Percentiles rank a stretch among this genome's conserved stretches.
phyloP scores from a whole-genome alignment of 2,888 invertebrate species.

The Steinernema hermaphroditum region DNA sequence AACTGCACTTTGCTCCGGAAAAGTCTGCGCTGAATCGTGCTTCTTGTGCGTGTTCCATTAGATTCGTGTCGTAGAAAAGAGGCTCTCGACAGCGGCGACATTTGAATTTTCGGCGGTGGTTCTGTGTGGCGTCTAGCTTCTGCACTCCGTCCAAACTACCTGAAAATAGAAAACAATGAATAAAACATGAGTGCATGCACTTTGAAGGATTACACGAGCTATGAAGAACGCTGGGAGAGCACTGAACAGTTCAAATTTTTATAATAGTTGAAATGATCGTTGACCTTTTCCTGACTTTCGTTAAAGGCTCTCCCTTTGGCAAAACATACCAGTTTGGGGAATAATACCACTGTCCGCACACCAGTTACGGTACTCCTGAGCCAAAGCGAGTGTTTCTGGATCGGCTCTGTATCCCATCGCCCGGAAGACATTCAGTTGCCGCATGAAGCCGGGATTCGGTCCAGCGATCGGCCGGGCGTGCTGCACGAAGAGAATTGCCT shows the following conservation, averaged over 20 bases:
- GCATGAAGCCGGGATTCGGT: conserved; percentile 44
- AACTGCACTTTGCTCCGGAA: conserved; percentile 38
- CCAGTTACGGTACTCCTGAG: conserved; percentile 36
- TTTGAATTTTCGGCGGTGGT: conserved; percentile 35
- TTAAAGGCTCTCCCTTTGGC: no score
- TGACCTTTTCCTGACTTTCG: no score
- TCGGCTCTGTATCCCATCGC: conserved; percentile 45
- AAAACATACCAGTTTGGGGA: conserved; percentile 11
- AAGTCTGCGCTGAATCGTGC: not conserved
- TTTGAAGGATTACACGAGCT: no score
- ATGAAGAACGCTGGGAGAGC: no score
- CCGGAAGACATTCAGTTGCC: conserved; percentile 46
- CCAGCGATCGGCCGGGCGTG: conserved; percentile 46
- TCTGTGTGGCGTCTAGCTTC: not conserved
- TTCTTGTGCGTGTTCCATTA: conserved; percentile 43
- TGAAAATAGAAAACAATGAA: not conserved
- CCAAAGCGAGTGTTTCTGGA: conserved; percentile 32
- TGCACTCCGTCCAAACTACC: conserved; percentile 1
- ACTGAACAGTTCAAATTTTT: no score
- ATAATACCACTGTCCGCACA: conserved; percentile 30
- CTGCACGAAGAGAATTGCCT: conserved; percentile 50
- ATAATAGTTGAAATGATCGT: no score
- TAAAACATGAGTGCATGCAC: not conserved
- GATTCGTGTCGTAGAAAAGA: conserved; percentile 50
- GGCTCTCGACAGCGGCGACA: conserved; percentile 48